Conservation (phyloP, 2,888 invertebrate genomes). For the Acleris emargana region DNA sequence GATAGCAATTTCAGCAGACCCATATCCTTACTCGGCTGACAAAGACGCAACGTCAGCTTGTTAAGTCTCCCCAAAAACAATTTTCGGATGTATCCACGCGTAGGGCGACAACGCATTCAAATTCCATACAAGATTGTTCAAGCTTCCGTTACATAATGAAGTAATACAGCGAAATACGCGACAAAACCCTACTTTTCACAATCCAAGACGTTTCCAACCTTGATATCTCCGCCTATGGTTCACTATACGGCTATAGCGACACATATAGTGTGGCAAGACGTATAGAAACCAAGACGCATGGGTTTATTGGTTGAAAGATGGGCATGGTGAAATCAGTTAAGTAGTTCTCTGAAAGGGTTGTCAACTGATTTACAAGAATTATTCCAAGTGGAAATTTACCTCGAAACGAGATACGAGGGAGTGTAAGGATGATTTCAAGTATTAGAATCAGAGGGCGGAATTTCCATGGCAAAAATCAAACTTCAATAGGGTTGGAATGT, state of each 20-base stretch:
- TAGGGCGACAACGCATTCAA: constrained; percentile 25
- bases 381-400: not conserved
- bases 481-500: no score
- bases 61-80: constrained; percentile 31
- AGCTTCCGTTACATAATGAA: constrained; percentile 36
- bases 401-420: no score
- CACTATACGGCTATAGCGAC: not conserved
- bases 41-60: constrained; percentile 13
- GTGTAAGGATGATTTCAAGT: no score
- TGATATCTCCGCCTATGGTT: not conserved
- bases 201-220: not conserved
- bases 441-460: no score
- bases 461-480: no score
- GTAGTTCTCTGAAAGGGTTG: constrained; percentile 29
- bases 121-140: constrained; percentile 34
- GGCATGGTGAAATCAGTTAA: constrained; percentile 35
- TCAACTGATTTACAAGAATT: constrained; percentile 33
- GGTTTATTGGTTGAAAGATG: constrained; percentile 33
- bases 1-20: no score
- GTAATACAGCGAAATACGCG: constrained; percentile 31
- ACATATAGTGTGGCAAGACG: constrained; percentile 23
- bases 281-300: constrained; percentile 32
- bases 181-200: constrained; percentile 17
- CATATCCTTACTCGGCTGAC: not conserved
- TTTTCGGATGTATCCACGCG: constrained; percentile 27